phyloP scores from a whole-genome alignment of 1,140 invertebrate genomes.

The Leptinotarsa lineolata region DNA sequence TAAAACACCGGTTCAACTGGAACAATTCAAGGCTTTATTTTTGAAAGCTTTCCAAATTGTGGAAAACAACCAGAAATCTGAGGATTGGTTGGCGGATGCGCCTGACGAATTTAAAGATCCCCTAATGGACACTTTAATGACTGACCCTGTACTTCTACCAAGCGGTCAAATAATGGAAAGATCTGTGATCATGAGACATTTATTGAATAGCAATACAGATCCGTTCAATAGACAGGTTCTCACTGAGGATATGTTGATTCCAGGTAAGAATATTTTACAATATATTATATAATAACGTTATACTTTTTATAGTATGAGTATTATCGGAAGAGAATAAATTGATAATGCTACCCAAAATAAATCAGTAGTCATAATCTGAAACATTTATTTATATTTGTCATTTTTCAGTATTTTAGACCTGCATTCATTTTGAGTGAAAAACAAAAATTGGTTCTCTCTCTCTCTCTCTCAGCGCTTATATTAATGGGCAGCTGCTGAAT shows the following conservation, averaged over 20 bases:
- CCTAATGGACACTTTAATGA: constrained; percentile 97
- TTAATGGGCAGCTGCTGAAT: too few species aligned
- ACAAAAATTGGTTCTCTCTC: too few species aligned
- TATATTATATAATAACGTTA: neutral
- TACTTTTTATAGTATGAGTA: neutral
- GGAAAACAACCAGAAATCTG: constrained; percentile 81
- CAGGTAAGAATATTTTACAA: constrained; percentile 61
- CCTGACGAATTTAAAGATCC: constrained; percentile 98
- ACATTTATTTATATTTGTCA: neutral
- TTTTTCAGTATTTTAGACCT: neutral
- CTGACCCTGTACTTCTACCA: constrained; percentile 91
- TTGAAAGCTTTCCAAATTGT: constrained; percentile 78
- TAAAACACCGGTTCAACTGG: constrained; percentile 81
- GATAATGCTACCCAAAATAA: neutral
- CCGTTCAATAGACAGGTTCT: constrained; percentile 95
- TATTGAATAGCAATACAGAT: constrained; percentile 95
- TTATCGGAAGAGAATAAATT: neutral
- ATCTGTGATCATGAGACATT: constrained; percentile 88
- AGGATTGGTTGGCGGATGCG: constrained; percentile 92
- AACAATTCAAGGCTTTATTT: constrained; percentile 80
- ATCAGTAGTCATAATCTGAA: neutral
- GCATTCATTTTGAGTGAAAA: neutral
- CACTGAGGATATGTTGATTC: constrained; percentile 82
- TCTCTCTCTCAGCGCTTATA: too few species aligned
- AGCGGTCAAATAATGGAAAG: constrained; percentile 96